A percentile compares a stretch with the other conserved stretches of the same genome.
Conservation (phyloP, 2,888 invertebrate genomes). For the Cephus nigrinus region DNA sequence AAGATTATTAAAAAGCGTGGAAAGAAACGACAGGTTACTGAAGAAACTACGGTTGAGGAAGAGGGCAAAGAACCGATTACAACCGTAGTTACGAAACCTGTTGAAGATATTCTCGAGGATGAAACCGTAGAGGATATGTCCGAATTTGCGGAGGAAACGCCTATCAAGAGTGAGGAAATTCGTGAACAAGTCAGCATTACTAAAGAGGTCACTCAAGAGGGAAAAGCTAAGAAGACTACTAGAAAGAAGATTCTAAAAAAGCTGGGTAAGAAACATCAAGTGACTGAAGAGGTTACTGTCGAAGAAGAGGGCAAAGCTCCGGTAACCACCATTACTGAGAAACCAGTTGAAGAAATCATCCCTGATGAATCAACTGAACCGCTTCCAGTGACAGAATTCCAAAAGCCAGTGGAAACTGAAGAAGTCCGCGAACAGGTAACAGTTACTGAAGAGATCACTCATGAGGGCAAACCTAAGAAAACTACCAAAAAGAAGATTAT, state of each 20-base stretch:
- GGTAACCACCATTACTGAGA: slow-evolving; percentile 42
- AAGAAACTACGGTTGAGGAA: slow-evolving; percentile 56
- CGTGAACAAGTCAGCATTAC: slow-evolving; percentile 37
- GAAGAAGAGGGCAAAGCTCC: slow-evolving; percentile 37
- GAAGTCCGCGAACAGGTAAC: neutral
- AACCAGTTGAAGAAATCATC: slow-evolving; percentile 49
- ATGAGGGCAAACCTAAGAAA: too few species aligned
- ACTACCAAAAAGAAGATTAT: too few species aligned
- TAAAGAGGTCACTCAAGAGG: slow-evolving; percentile 61
- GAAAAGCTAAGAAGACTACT: slow-evolving; percentile 53
- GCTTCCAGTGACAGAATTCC: slow-evolving; percentile 12
- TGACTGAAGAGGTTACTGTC: slow-evolving; percentile 36
- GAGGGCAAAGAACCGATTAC: slow-evolving; percentile 66
- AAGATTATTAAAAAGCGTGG: slow-evolving; percentile 23
- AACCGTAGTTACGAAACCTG: slow-evolving; percentile 57
- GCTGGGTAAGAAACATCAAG: slow-evolving; percentile 30
- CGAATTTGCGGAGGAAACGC: slow-evolving; percentile 5
- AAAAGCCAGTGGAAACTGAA: slow-evolving; percentile 10
- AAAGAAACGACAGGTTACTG: slow-evolving; percentile 31
- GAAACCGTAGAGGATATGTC: slow-evolving; percentile 27
- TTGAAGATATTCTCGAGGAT: slow-evolving; percentile 40
- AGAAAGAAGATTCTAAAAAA: slow-evolving; percentile 28
- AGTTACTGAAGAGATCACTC: too few species aligned
- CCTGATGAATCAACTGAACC: slow-evolving; percentile 20
- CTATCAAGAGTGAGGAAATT: slow-evolving; percentile 8